Evolutionary conservation across 2,797 vertebrate species (phyloP).

Genomic region (Hypotaenidia okinawae): DNA sequence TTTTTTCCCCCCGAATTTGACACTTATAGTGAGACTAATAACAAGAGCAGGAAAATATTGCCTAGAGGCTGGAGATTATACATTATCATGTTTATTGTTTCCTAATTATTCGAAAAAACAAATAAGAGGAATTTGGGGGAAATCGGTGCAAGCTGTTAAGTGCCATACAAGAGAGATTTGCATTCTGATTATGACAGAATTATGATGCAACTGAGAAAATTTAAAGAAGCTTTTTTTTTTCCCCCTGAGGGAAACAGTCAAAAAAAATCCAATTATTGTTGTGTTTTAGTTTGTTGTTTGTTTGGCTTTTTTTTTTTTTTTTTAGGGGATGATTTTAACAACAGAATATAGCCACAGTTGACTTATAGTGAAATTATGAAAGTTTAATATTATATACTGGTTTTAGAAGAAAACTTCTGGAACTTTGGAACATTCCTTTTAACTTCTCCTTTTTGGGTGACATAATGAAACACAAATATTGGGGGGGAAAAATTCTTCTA

Average conservation of each 20-base stretch:
- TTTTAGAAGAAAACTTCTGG: constrained; percentile 1
- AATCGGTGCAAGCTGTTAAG: not conserved
- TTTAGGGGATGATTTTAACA: not conserved
- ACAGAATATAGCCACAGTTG: not conserved
- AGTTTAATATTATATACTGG: not conserved
- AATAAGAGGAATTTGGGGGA: not conserved
- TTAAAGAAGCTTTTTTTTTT: not conserved
- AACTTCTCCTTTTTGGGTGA: constrained; percentile 39
- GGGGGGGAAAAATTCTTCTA: constrained; percentile 17
- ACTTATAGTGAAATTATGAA: not conserved
- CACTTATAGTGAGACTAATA: not conserved
- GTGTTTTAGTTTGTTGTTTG: not conserved
- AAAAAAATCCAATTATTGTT: constrained; percentile 5
- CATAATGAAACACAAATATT: constrained; percentile 20
- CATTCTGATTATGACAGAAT: constrained; percentile 1
- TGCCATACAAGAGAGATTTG: constrained; percentile 12
- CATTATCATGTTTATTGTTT: not conserved
- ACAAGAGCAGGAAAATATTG: not conserved
- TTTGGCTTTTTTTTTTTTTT: not conserved
- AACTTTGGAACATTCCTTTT: constrained; percentile 7
- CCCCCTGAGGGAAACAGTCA: not conserved
- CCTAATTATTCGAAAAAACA: not conserved
- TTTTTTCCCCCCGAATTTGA: not conserved
- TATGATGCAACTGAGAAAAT: constrained; percentile 12
- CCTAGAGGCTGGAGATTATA: not conserved